Percentiles rank a stretch among this genome's conserved stretches.
These are phyloP conservation scores for Poeciliopsis occidentalis DNA, from an alignment of 2,113 vertebrate genomes.

Conservation along the genomic window DNA sequence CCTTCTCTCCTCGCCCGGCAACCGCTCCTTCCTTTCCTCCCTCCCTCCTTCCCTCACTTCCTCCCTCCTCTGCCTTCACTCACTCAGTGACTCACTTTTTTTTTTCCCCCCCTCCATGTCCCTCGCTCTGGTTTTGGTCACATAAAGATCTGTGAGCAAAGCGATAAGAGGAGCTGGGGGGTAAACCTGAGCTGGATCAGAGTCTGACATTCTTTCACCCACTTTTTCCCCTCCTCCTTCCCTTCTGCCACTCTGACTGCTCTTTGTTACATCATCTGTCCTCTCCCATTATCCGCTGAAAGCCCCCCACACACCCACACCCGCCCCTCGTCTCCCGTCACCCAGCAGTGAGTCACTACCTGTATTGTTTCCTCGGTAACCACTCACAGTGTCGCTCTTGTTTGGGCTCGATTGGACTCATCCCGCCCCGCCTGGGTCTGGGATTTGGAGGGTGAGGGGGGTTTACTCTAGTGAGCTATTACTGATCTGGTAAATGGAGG, in stretches of 20 bases:
- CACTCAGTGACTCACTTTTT: constrained; percentile 54
- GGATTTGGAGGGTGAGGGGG: constrained; percentile 43
- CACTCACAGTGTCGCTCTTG: constrained; percentile 71
- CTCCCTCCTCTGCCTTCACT: constrained; percentile 44
- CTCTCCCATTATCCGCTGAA: constrained; percentile 64
- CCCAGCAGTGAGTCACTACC: constrained; percentile 79
- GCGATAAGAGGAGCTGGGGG: constrained; percentile 19
- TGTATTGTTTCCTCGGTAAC: constrained; percentile 79
- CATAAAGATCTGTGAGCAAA: constrained; percentile 5
- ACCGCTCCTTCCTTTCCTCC: constrained; percentile 57
- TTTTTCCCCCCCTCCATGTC: constrained; percentile 45
- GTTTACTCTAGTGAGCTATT: constrained; percentile 29
- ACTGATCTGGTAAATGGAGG: constrained; percentile 69
- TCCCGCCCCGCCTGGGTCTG: constrained; percentile 49
- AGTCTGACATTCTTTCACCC: constrained; percentile 61
- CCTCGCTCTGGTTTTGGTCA: constrained; percentile 45
- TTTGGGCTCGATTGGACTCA: constrained; percentile 59
- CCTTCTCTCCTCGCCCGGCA: constrained; percentile 78
- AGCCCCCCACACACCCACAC: constrained; percentile 25
- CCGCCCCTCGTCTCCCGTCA: constrained; percentile 40
- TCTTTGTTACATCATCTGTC: constrained; percentile 83
- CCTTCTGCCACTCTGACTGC: constrained; percentile 62
- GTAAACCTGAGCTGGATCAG: constrained; percentile 61
- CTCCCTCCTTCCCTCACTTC: constrained; percentile 46
- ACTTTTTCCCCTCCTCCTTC: constrained; percentile 32